A percentile compares a stretch with the other conserved stretches of the same genome.
Evolutionary conservation across 2,797 vertebrate genomes (phyloP).

Genomic region (Microctenopoma steveboyesi): DNA sequence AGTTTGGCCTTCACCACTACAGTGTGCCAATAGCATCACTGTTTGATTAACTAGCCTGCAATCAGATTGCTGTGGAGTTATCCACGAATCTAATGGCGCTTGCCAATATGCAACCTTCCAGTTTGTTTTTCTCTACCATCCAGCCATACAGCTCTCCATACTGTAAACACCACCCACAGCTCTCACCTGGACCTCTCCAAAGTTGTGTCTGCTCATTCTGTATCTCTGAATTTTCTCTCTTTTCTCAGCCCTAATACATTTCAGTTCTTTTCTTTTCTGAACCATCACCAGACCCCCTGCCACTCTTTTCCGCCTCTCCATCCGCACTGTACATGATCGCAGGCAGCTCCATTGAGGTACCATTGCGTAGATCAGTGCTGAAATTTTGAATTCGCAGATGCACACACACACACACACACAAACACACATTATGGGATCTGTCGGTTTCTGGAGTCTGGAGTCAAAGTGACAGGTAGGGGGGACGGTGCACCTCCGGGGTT

Average conservation of each 20-base stretch:
- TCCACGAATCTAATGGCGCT: constrained; percentile 61
- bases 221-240: neutral
- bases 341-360: constrained; percentile 7
- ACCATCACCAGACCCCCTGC: constrained; percentile 22
- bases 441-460: constrained; percentile 29
- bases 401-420: constrained; percentile 8
- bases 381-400: constrained; percentile 19
- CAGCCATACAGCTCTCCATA: neutral
- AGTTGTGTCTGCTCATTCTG: neutral
- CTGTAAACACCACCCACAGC: constrained; percentile 26
- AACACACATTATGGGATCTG: constrained; percentile 8
- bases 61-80: constrained; percentile 54
- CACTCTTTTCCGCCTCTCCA: neutral
- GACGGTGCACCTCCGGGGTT: constrained; percentile 32
- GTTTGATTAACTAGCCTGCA: constrained; percentile 57
- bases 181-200: constrained; percentile 47
- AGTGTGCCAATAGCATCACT: constrained; percentile 22
- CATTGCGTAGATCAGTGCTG: constrained; percentile 5
- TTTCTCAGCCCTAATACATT: neutral
- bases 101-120: constrained; percentile 30
- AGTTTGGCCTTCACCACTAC: constrained; percentile 51
- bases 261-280: constrained; percentile 9
- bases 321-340: constrained; percentile 10
- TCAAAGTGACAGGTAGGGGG: constrained; percentile 45
- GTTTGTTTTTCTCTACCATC: constrained; percentile 25